Evolutionary conservation across 1,140 invertebrate genomes (phyloP).

Genomic region (Ridgeia piscesae): DNA sequence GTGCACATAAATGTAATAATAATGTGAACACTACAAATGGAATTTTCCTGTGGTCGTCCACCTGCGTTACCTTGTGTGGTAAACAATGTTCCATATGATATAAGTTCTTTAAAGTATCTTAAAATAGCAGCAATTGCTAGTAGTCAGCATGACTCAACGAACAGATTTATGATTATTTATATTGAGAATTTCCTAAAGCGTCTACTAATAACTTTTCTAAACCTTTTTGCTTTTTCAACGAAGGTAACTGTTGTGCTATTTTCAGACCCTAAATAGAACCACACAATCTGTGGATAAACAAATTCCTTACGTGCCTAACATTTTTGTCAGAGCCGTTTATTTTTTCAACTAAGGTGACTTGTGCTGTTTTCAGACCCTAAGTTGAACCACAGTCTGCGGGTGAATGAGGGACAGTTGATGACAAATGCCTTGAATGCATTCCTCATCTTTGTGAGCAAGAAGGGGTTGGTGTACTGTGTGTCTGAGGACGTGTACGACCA

Average conservation of each 20-base stretch:
- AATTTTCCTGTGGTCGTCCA: too few relatives aligned
- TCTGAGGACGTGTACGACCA: conserved; percentile 10
- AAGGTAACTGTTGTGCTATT: too few relatives aligned
- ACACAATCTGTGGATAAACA: not conserved
- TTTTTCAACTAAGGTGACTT: not conserved
- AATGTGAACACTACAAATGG: too few relatives aligned
- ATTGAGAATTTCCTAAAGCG: too few relatives aligned
- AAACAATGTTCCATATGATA: not conserved
- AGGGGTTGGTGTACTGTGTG: conserved; percentile 10
- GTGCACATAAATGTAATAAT: too few relatives aligned
- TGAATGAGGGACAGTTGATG: conserved; percentile 19
- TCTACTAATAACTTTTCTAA: too few relatives aligned
- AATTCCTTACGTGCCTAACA: too few relatives aligned
- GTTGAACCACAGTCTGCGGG: not conserved
- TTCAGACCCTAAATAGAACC: too few relatives aligned
- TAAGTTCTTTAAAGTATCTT: not conserved
- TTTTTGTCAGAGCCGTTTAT: not conserved
- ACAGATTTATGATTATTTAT: not conserved
- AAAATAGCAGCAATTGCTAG: not conserved
- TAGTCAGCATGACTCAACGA: not conserved
- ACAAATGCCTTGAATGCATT: conserved; percentile 15
- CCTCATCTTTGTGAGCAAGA: conserved; percentile 15
- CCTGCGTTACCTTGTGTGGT: too few relatives aligned
- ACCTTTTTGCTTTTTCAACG: too few relatives aligned
- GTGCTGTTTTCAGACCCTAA: not conserved